These are phyloP conservation scores for Leptinotarsa tumamoca DNA, from an alignment of 2,888 invertebrate genomes.

Conservation along the genomic window DNA sequence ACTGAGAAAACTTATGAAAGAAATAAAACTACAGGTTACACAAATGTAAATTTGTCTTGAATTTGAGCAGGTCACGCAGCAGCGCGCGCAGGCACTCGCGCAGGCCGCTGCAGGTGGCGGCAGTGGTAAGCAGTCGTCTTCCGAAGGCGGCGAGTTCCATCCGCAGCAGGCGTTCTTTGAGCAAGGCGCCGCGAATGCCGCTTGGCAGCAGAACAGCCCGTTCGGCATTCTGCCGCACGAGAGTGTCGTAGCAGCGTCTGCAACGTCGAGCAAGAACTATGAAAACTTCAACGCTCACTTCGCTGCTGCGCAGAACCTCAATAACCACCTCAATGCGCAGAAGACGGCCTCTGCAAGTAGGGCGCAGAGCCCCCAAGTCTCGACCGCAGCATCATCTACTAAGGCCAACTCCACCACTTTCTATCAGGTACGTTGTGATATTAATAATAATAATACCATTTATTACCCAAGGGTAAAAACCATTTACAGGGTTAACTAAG, in stretches of 20 bases:
- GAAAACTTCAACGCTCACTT: conserved; percentile 81
- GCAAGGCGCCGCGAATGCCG: conserved; percentile 73
- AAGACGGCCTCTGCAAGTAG: conserved; percentile 59
- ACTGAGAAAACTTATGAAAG: too few relatives aligned
- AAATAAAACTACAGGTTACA: too few relatives aligned
- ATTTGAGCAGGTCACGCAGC: conserved; percentile 68
- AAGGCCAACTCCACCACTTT: conserved; percentile 49
- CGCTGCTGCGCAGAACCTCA: conserved; percentile 73
- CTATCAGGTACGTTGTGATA: background rate
- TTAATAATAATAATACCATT: too few relatives aligned
- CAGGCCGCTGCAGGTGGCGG: conserved; percentile 54
- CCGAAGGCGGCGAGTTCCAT: conserved; percentile 66
- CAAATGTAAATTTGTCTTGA: conserved; percentile 47
- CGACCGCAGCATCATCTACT: conserved; percentile 50
- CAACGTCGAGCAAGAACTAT: conserved; percentile 63
- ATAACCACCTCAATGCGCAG: conserved; percentile 76
- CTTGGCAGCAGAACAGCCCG: conserved; percentile 84
- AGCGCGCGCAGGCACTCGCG: conserved; percentile 73
- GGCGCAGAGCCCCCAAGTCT: conserved; percentile 67
- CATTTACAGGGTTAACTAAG: too few relatives aligned
- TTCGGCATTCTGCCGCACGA: conserved; percentile 85
- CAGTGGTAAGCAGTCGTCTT: conserved; percentile 57
- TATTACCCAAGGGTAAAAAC: too few relatives aligned
- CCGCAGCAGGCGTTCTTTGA: conserved; percentile 77
- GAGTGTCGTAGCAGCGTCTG: conserved; percentile 74